These are phyloP conservation scores for Deroplatys truncata DNA, from an alignment of 2,888 invertebrate genomes.

Conservation along the genomic window DNA sequence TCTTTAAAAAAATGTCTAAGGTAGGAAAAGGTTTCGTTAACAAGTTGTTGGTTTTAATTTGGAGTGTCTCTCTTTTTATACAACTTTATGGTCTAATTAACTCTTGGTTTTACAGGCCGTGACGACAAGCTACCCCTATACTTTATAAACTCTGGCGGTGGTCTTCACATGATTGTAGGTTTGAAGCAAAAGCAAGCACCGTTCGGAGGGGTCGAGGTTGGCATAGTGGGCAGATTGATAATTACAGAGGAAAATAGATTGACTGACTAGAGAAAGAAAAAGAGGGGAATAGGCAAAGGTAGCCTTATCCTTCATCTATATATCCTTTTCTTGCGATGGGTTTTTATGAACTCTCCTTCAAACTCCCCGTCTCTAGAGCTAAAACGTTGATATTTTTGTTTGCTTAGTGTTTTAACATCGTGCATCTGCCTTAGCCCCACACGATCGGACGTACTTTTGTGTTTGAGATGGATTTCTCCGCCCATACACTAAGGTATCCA, in stretches of 20 bases:
- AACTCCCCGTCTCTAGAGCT: neutral
- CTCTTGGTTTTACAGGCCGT: slow-evolving; percentile 4
- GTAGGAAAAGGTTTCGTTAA: neutral
- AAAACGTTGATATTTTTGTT: slow-evolving; percentile 8
- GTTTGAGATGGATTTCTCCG: neutral
- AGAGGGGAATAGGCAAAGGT: neutral
- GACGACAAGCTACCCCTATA: slow-evolving; percentile 17
- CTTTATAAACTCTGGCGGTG: slow-evolving; percentile 12
- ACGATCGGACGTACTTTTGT: neutral
- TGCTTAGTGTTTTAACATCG: neutral
- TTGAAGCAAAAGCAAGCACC: neutral
- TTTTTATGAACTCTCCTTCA: neutral
- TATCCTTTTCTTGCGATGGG: neutral
- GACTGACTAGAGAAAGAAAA: neutral
- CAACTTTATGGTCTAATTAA: slow-evolving; percentile 14
- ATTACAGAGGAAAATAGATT: slow-evolving; percentile 21
- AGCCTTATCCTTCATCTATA: neutral
- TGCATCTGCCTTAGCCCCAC: neutral
- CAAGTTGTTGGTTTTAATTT: neutral
- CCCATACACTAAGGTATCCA: neutral
- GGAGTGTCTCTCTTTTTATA: neutral
- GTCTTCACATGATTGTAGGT: slow-evolving; percentile 20
- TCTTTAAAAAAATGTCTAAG: neutral
- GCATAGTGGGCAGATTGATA: slow-evolving; percentile 5
- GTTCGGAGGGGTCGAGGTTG: neutral